Percentiles rank a stretch among this genome's conserved stretches.
Evolutionary conservation across 1,140 invertebrate genomes (phyloP).

Genomic region (Leptopilina boulardi): DNA sequence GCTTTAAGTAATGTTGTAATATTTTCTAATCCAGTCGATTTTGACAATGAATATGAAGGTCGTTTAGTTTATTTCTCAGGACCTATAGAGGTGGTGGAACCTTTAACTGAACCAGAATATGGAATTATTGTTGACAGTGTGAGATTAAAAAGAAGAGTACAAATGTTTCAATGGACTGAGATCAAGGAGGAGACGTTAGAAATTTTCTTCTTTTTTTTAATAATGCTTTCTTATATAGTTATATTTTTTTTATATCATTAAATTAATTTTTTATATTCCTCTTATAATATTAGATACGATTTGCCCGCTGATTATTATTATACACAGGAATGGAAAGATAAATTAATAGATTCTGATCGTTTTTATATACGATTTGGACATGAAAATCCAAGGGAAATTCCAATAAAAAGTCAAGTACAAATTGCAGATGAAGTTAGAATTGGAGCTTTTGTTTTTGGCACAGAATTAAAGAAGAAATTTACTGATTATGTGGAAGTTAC

Average conservation of each 20-base stretch:
- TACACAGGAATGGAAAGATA: constrained; percentile 88
- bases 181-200: constrained; percentile 80
- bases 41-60: constrained; percentile 82
- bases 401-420: constrained; percentile 79
- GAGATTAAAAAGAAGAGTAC: constrained; percentile 85
- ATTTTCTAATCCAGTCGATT: constrained; percentile 74
- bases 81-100: constrained; percentile 83
- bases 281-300: constrained; percentile 46
- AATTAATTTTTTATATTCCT: background rate
- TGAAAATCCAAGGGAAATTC: constrained; percentile 85
- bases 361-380: constrained; percentile 86
- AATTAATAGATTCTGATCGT: constrained; percentile 84
- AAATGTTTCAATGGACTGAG: constrained; percentile 96
- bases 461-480: constrained; percentile 85
- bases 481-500: constrained; percentile 87
- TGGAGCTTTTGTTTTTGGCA: constrained; percentile 76
- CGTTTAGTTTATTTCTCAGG: constrained; percentile 87
- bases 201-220: too few species aligned
- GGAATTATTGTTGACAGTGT: constrained; percentile 85
- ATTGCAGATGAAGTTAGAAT: constrained; percentile 78
- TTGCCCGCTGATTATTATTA: constrained; percentile 82
- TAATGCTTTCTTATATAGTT: constrained; percentile 35
- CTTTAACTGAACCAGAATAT: constrained; percentile 87
- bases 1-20: constrained; percentile 79
- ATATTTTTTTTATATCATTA: constrained; percentile 40